Evolutionary conservation across 2,797 vertebrate species (phyloP), one percentile per base, ranked within the genome.

Genomic region (Trachurus trachurus): DNA sequence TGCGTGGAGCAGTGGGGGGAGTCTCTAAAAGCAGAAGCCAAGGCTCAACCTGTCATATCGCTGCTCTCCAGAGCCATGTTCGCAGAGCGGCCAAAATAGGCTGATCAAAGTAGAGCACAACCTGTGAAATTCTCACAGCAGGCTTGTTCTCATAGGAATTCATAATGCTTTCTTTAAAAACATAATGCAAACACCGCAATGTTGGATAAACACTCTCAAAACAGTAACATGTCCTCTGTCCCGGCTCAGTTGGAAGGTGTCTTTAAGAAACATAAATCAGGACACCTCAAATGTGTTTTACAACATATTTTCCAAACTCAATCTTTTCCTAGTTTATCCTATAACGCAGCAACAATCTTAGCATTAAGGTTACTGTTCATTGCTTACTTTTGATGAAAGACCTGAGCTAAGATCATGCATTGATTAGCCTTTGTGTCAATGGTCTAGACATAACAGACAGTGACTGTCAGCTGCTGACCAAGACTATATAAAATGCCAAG

Each of bases 11-110:
- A 40, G 67, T 54, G 66, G 68, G 79, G 57, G 57, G 50, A 78
- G 69, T 85, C 82, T 88, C 72, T 89, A 59, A 86, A 88, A 91
- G 86, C 87, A 88, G 75, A 81, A 87, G 80, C 88, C 73, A 78
- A 86, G 81, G 83, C 86, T 88, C 79, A 87, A 80, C 67, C 68
- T 84, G 85, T 88, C 87, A 89, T 87, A 90, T 89, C 84, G 9
- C 84, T 78, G 76, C 81, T 87, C 78, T 88, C 84, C 80, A 89
- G 77, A 84, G 78, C 71, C 56, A 15, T 63, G 74, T 72, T 80
- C 71, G 76, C 67, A 82, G 15, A 78, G 80, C 54, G 61, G 69
- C 80, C 74, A 78, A 89, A 87, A 80, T 61, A 87, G 77, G 74
- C 65, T 78, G 85, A 91, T 91, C 85, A 89, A 85, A 89, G 84